A percentile compares a stretch with the other conserved stretches of the same genome.
These are phyloP conservation scores for Datnioides undecimradiatus DNA, from an alignment of 2,113 vertebrate species.

Conservation along the genomic window DNA sequence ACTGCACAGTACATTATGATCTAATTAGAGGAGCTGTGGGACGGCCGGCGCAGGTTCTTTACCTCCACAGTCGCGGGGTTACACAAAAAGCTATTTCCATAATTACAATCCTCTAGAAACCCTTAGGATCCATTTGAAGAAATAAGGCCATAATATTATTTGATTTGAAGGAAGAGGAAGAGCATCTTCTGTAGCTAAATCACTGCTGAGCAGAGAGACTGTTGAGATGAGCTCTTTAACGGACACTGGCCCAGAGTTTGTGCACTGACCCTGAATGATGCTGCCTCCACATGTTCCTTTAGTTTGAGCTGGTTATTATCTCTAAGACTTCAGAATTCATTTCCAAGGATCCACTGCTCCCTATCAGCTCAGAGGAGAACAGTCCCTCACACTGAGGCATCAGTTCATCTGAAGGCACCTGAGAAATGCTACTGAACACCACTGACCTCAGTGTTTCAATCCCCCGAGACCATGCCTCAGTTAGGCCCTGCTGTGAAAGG, in stretches of 20 bases:
- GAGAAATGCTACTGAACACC: neutral
- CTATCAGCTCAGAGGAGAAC: neutral
- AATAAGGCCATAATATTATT: neutral
- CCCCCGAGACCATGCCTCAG: neutral
- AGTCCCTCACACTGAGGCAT: neutral
- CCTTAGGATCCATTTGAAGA: constrained; percentile 15
- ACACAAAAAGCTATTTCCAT: constrained; percentile 10
- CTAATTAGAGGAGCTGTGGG: constrained; percentile 5
- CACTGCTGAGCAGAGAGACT: neutral
- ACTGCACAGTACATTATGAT: constrained; percentile 5
- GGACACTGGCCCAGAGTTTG: neutral
- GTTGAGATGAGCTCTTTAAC: too few relatives aligned
- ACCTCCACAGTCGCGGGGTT: neutral
- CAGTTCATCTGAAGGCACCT: neutral
- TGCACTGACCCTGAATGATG: neutral
- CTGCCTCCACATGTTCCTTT: neutral
- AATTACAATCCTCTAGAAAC: neutral
- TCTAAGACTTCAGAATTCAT: neutral
- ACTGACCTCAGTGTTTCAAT: neutral
- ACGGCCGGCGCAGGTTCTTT: neutral
- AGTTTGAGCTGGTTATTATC: neutral
- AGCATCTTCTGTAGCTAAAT: neutral
- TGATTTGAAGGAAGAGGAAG: neutral
- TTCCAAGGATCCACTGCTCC: too few relatives aligned
- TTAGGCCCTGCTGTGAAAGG: too few relatives aligned